Percentiles rank a stretch among this genome's conserved stretches.
These are phyloP conservation scores for Rhinichthys klamathensis DNA, from an alignment of 2,113 vertebrate genomes.

Conservation along the genomic window DNA sequence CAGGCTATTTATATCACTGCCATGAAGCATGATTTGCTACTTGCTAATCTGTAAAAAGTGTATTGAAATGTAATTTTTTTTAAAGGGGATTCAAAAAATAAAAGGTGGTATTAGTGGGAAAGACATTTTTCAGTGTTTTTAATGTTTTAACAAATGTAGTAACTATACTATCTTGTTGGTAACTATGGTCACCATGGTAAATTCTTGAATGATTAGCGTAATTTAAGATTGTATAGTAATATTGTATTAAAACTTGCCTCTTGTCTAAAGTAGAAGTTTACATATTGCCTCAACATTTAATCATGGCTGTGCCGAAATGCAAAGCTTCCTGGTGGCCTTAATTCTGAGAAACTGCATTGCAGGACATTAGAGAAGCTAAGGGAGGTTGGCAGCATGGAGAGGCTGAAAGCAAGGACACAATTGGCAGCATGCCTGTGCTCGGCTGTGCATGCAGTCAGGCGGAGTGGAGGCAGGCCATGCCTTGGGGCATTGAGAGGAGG, in stretches of 20 bases:
- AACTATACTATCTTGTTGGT: not conserved
- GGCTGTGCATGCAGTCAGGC: slow-evolving; percentile 49
- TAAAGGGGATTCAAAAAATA: too few relatives aligned
- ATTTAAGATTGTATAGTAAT: not conserved
- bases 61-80: too few relatives aligned
- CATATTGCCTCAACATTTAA: slow-evolving; percentile 1
- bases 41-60: too few relatives aligned
- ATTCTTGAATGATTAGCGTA: not conserved
- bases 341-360: slow-evolving; percentile 44
- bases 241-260: not conserved
- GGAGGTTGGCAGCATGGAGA: slow-evolving; percentile 46
- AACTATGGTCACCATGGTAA: not conserved
- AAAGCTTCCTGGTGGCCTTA: slow-evolving; percentile 39
- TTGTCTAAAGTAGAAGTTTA: not conserved
- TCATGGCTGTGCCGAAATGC: not conserved
- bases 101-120: not conserved
- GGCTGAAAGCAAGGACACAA: slow-evolving; percentile 41
- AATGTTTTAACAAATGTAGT: not conserved
- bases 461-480: slow-evolving; percentile 37
- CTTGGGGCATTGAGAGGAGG: slow-evolving; percentile 48
- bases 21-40: not conserved
- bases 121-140: not conserved
- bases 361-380: slow-evolving; percentile 49
- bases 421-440: slow-evolving; percentile 46
- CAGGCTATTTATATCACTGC: not conserved